Evolutionary conservation across 2,888 invertebrate species (phyloP).

Genomic region (Melangyna quadrimaculata): DNA sequence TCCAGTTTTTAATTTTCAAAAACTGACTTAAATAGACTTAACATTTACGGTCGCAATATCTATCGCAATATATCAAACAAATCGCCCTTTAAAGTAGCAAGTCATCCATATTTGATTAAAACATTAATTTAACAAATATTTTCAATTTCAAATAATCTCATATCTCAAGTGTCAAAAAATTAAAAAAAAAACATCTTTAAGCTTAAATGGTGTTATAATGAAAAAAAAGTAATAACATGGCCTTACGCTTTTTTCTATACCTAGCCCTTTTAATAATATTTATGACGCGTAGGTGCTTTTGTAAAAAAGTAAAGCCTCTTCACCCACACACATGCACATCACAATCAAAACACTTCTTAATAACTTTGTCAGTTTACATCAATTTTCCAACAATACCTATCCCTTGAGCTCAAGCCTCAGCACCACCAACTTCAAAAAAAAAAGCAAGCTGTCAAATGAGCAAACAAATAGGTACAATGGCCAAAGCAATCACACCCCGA

Average conservation of each 20-base stretch:
- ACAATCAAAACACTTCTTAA: not conserved
- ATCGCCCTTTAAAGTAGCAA: not conserved
- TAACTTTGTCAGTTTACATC: not conserved
- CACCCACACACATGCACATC: not conserved
- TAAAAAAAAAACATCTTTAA: not conserved
- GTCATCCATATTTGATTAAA: not conserved
- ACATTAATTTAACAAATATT: not conserved
- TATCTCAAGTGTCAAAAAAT: not conserved
- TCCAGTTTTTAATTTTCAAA: no score
- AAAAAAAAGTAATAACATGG: no score
- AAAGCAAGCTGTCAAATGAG: slow-evolving; percentile 24
- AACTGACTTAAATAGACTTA: no score
- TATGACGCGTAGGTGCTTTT: not conserved
- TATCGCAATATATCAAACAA: no score
- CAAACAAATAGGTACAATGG: slow-evolving; percentile 25
- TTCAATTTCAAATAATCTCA: not conserved
- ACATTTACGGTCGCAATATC: no score
- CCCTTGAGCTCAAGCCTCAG: not conserved
- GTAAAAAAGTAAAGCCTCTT: not conserved
- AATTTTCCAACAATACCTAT: not conserved
- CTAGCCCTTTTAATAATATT: not conserved
- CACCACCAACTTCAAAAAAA: not conserved
- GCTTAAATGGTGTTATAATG: no score
- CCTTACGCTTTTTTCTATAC: not conserved
- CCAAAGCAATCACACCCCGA: not conserved